Evolutionary conservation across 2,797 vertebrate species (phyloP), one percentile per base, ranked within the genome.

Genomic region (Eupleurogrammus muticus): DNA sequence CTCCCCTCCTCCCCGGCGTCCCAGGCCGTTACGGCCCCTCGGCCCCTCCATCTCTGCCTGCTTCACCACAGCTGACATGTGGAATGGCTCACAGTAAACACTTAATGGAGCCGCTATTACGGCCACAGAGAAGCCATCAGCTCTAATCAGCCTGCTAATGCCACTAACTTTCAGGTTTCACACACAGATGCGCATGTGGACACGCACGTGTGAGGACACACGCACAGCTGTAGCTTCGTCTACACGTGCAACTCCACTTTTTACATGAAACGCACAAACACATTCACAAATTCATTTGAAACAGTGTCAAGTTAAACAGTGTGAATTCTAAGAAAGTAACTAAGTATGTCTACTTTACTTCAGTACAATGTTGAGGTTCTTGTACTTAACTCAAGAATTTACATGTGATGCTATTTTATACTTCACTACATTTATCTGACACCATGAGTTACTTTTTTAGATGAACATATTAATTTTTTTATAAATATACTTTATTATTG

Each of bases 41-140:
- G 9, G 34, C 38, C 51, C n/a, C 73, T 78, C 75, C 5, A 13
- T 70, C 86, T 77, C 67, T 20, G 46, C 55, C 68, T 74, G 71
- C 76, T 73, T 82, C 74, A 91, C 79, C 80, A 69, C 67, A 80
- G 84, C 74, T 89, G 85, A 91, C 86, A 89, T 91, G 86, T 88
- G 87, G 82, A 90, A 90, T 75, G 80, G 87, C 88, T 92, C 88
- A 82, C 72, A 84, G 87, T 89, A 90, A 91, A 91, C 87, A 89
- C 84, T 89, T 90, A 90, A 90, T 90, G 64, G 77, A 68, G 79
- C 67, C 19, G 68, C 79, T 51, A 86, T 88, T 90, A 89, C 7
- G 13, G 75, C 66, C 49, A 54, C 76, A 76, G 62, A 89, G 28
- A 82, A 87, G 67, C 70, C 82, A 89, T 90, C 72, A 86, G 79